Evolutionary conservation across 2,113 vertebrate genomes (phyloP), one percentile per base, ranked within the genome.

Genomic region (Phaethornis superciliosus): DNA sequence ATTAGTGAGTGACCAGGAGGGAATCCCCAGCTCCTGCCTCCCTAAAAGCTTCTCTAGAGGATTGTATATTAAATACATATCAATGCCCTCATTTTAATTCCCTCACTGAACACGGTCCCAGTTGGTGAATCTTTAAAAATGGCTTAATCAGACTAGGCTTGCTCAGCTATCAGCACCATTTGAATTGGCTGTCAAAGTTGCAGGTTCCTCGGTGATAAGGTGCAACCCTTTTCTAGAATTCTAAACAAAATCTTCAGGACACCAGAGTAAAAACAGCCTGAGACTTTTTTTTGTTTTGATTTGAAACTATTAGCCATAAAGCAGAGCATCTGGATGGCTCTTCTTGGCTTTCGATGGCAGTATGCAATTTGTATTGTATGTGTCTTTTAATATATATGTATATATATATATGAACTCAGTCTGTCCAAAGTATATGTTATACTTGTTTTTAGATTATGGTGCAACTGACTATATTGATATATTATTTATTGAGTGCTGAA

Each of bases 401-500:
- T 93, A 96, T 97, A 96, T 97, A 97, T 95, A 65, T 95, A 95
- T 97, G 96, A 96, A 94, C 90, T 97, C 93, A 63, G 94, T 96
- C 96, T 96, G 96, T 97, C 95, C 96, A 96, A 97, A 96, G 95
- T 97, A 80, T 96, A 96, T 97, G 96, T 97, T 96, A 93, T 96
- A 94, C 94, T 95, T 97, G 97, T 97, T 96, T 98, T 98, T 98
- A 98, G 97, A 97, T 98, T 96, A 95, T 95, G 97, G 98, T 98
- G 96, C 97, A 98, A 96, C 98, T 97, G 94, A 96, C 95, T 97
- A 97, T 98, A 98, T 98, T 97, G 97, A 97, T 97, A 97, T 97
- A 97, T 98, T 98, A 98, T 98, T 98, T 98, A 98, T 98, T 97
- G 98, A 98, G 96, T 97, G 97, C 97, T 97, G 96, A 97, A 93